A percentile compares a stretch with the other conserved stretches of the same genome.
Conservation (phyloP, 2,113 vertebrate genomes). For the Centropus unirufus region DNA sequence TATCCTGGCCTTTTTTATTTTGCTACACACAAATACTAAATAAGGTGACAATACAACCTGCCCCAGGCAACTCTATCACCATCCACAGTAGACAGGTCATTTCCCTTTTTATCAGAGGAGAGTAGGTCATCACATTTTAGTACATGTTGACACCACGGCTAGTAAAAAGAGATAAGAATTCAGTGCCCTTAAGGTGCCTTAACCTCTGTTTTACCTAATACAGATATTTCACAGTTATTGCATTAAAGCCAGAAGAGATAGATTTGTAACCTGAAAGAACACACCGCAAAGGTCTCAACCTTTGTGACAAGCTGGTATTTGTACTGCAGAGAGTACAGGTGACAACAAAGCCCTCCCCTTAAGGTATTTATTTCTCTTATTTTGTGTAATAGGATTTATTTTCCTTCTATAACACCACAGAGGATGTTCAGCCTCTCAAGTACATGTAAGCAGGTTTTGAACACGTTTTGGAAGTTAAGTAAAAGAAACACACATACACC, state of each 20-base stretch:
- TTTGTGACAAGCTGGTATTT: constrained; percentile 6
- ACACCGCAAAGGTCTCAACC: constrained; percentile 32
- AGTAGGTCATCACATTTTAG: constrained; percentile 73
- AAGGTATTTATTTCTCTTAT: not conserved
- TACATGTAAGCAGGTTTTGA: accelerated
- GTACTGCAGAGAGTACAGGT: not conserved
- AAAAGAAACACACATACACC: not conserved
- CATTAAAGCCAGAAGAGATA: constrained; percentile 9
- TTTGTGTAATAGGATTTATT: constrained; percentile 15
- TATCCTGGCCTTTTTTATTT: constrained; percentile 44
- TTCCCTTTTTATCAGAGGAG: constrained; percentile 77
- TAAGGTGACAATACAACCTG: constrained; percentile 68
- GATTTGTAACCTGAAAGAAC: constrained; percentile 13
- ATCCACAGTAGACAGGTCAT: constrained; percentile 71
- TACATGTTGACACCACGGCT: constrained; percentile 69
- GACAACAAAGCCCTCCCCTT: constrained; percentile 26
- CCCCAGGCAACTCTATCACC: constrained; percentile 73
- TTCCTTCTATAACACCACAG: not conserved
- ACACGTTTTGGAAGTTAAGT: not conserved
- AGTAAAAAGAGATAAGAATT: constrained; percentile 74
- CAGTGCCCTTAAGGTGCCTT: constrained; percentile 71
- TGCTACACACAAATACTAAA: constrained; percentile 37
- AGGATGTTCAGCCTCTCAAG: not conserved
- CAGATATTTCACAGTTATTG: constrained; percentile 52
- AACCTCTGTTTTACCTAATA: constrained; percentile 64